Percentiles rank a stretch among this genome's conserved stretches.
These are phyloP conservation scores for Ditylenchus weischeri DNA, from an alignment of 2,888 invertebrate genomes.

Conservation along the genomic window DNA sequence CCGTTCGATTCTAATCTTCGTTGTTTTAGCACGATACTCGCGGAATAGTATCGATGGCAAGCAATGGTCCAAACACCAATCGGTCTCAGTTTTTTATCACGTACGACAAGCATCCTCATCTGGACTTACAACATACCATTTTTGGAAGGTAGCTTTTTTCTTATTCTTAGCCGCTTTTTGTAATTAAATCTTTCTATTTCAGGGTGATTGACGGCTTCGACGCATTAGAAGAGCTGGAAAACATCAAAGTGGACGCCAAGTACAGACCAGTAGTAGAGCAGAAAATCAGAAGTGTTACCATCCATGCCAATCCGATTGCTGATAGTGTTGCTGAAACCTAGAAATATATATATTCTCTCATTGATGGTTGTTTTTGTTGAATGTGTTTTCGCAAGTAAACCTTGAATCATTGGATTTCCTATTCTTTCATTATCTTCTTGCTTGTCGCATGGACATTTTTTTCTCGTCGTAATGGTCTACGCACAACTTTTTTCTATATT, in stretches of 20 bases:
- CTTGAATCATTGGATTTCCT: no score
- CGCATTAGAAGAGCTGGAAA: constrained; percentile 89
- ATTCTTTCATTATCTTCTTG: no score
- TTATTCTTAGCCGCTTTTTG: background rate
- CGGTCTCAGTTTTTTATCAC: constrained; percentile 96
- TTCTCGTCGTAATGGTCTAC: no score
- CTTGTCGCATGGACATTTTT: no score
- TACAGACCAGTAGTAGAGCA: constrained; percentile 82
- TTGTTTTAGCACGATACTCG: constrained; percentile 73
- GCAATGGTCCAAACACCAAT: constrained; percentile 95
- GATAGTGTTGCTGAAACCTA: constrained; percentile 25
- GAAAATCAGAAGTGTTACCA: constrained; percentile 81
- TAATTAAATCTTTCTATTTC: constrained; percentile 58
- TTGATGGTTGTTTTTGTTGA: no score
- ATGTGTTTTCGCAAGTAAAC: no score
- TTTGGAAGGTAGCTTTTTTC: constrained; percentile 77
- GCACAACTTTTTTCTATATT: no score
- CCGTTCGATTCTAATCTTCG: constrained; percentile 14
- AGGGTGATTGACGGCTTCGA: constrained; percentile 97
- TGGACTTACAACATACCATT: constrained; percentile 92
- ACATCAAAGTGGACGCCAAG: constrained; percentile 87
- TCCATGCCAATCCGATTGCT: constrained; percentile 96
- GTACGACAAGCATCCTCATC: constrained; percentile 86
- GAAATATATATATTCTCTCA: no score
- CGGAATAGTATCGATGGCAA: constrained; percentile 93